Conservation (phyloP, 2,113 vertebrate genomes). For the Lepus americanus region DNA sequence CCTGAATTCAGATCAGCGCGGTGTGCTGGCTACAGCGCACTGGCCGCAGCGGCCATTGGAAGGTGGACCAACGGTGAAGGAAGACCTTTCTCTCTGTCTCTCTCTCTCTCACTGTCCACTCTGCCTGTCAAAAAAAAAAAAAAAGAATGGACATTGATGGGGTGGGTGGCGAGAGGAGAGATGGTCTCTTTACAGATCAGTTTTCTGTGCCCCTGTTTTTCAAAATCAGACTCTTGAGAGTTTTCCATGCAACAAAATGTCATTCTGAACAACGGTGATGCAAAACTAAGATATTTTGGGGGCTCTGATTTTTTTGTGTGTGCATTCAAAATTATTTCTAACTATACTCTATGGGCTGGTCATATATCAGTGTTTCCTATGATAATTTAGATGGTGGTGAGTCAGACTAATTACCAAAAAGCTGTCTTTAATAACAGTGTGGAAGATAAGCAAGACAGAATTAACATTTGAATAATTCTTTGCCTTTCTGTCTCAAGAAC, state of each 20-base stretch:
- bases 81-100: no score
- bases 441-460: slow-evolving; percentile 32
- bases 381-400: slow-evolving; percentile 11
- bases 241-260: neutral
- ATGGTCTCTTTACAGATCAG: neutral
- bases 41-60: no score
- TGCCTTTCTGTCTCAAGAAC: slow-evolving; percentile 46
- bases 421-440: slow-evolving; percentile 33
- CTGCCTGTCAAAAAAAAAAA: no score
- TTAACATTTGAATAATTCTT: slow-evolving; percentile 60
- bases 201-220: neutral
- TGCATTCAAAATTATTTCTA: slow-evolving; percentile 4
- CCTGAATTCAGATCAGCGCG: no score
- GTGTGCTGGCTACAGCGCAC: no score
- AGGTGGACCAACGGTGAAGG: no score
- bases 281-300: neutral
- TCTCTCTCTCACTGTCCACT: no score
- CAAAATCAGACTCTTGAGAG: neutral
- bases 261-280: neutral
- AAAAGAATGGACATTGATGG: neutral
- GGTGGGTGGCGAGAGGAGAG: neutral
- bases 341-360: neutral
- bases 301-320: slow-evolving; percentile 30
- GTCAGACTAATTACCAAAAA: slow-evolving; percentile 61
- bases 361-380: neutral